Evolutionary conservation across 2,113 vertebrate genomes (phyloP).

Genomic region (Rattus rattus): DNA sequence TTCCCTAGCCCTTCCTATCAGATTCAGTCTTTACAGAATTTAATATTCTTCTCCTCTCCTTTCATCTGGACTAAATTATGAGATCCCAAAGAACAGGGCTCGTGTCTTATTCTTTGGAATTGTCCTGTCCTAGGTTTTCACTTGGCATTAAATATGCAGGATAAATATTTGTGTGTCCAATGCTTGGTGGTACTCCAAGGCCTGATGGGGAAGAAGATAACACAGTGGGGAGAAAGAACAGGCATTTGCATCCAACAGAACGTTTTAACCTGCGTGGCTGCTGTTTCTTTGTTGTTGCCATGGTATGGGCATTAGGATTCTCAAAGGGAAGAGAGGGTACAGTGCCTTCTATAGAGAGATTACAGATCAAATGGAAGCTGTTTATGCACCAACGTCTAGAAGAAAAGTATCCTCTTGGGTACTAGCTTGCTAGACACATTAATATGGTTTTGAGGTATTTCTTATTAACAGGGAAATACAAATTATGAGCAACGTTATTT

Average conservation of each 20-base stretch:
- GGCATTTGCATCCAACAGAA: not conserved
- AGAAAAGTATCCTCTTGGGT: not conserved
- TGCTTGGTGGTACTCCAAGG: constrained; percentile 32
- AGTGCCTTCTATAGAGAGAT: not conserved
- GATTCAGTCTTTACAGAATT: not conserved
- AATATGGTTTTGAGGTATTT: constrained; percentile 2
- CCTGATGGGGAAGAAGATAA: constrained; percentile 23
- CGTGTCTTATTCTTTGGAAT: not conserved
- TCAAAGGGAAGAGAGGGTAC: constrained; percentile 16
- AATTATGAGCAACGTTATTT: not conserved
- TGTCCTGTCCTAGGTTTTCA: not conserved
- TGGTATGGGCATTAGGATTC: not conserved
- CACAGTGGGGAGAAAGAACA: not conserved
- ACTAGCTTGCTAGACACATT: constrained; percentile 6
- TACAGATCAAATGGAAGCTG: not conserved
- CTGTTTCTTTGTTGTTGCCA: not conserved
- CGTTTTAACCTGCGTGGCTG: not conserved
- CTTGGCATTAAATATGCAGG: constrained; percentile 41
- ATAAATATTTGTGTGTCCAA: constrained; percentile 27
- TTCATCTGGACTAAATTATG: constrained; percentile 1
- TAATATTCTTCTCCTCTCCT: not conserved
- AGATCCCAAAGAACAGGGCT: not conserved
- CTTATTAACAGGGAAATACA: constrained; percentile 27
- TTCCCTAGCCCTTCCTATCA: not conserved
- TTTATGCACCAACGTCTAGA: not conserved